phyloP scores from a whole-genome alignment of 2,888 invertebrate genomes.

The Raillietiella orientalis region DNA sequence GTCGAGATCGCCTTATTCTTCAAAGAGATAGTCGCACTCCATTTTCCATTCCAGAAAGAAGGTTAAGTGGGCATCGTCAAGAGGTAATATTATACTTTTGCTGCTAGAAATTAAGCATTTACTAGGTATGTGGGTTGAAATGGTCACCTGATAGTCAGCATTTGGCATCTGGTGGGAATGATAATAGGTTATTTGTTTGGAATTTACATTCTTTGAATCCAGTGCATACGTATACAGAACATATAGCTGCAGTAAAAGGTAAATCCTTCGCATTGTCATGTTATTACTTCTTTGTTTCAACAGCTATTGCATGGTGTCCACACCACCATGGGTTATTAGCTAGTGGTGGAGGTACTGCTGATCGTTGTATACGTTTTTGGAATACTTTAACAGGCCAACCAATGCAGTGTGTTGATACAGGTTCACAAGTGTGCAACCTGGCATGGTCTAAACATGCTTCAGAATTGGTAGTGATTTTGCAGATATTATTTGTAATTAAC shows the following conservation, averaged over 20 bases:
- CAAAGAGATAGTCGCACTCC: conserved; percentile 76
- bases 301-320: conserved; percentile 91
- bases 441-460: conserved; percentile 98
- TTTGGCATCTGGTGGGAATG: conserved; percentile 92
- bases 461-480: conserved; percentile 36
- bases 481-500: background rate
- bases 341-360: conserved; percentile 96
- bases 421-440: conserved; percentile 88
- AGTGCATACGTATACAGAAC: conserved; percentile 81
- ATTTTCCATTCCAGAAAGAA: conserved; percentile 33
- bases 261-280: conserved; percentile 1
- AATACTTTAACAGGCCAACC: conserved; percentile 92
- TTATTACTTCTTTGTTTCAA: conserved; percentile 3
- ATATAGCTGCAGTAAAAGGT: conserved; percentile 74
- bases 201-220: conserved; percentile 51
- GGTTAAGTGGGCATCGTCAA: conserved; percentile 68
- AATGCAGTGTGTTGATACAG: conserved; percentile 91
- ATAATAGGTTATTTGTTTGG: conserved; percentile 82
- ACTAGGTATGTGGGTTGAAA: conserved; percentile 54
- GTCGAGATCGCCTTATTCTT: conserved; percentile 66
- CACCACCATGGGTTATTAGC: conserved; percentile 90
- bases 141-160: conserved; percentile 96
- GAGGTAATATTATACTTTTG: conserved; percentile 24
- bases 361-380: conserved; percentile 88
- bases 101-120: conserved; percentile 3